Percentiles rank a stretch among this genome's conserved stretches.
Evolutionary conservation across 2,113 vertebrate species (phyloP).

Genomic region (Pomatorhinus ruficollis): DNA sequence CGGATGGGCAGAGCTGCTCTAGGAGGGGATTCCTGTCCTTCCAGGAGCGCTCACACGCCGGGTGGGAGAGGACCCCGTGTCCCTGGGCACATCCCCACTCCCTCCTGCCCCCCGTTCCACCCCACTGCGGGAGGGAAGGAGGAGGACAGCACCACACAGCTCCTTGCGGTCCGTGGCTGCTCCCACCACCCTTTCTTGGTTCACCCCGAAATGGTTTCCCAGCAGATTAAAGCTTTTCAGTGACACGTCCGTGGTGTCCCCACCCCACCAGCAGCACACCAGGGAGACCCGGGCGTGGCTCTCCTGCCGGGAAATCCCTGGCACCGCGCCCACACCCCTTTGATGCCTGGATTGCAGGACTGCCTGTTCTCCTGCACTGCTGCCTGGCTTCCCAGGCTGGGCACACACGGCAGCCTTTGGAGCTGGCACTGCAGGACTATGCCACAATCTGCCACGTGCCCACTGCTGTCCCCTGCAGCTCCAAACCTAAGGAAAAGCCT

Average conservation of each 20-base stretch:
- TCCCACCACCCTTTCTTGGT: background rate
- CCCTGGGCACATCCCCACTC: background rate
- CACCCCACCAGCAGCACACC: rapidly evolving
- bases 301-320: background rate
- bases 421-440: background rate
- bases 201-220: background rate
- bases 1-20: background rate
- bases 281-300: background rate
- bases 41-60: rapidly evolving
- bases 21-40: background rate
- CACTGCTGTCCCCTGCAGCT: background rate
- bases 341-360: background rate
- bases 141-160: no score
- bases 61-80: rapidly evolving
- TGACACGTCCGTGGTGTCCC: background rate
- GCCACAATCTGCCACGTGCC: background rate
- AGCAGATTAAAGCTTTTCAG: background rate
- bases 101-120: background rate
- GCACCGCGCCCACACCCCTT: background rate
- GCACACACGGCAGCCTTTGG: rapidly evolving
- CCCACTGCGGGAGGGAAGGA: rapidly evolving
- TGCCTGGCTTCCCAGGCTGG: background rate
- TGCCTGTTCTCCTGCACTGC: rapidly evolving
- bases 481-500: background rate
- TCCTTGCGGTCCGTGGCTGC: background rate